Conservation (phyloP, 2,113 vertebrate species). For the Pelodiscus sinensis region DNA sequence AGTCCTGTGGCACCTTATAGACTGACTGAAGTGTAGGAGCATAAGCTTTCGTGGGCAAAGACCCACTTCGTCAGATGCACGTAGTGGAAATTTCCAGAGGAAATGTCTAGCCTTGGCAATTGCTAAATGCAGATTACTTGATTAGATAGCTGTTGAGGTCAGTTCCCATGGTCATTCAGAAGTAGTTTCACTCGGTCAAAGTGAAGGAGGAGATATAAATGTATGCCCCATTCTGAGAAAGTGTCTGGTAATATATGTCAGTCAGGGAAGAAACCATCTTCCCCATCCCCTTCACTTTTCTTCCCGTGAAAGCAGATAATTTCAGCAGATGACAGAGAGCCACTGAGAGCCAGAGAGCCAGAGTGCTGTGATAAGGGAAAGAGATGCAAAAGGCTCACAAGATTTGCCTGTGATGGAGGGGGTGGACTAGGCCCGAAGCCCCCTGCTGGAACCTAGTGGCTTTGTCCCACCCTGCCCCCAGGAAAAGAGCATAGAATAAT, state of each 20-base stretch:
- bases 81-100: too few species aligned
- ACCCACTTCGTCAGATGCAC: too few species aligned
- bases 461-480: too few species aligned
- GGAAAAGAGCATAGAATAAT: too few species aligned
- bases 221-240: not conserved
- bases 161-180: not conserved
- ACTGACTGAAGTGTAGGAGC: too few species aligned
- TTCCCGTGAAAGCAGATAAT: accelerated
- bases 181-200: not conserved
- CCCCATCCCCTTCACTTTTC: accelerated
- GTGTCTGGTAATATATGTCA: not conserved
- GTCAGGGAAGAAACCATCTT: not conserved
- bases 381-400: accelerated
- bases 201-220: accelerated
- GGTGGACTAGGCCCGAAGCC: too few species aligned
- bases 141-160: not conserved
- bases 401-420: too few species aligned
- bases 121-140: not conserved
- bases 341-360: too few species aligned
- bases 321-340: not conserved
- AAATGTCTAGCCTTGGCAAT: not conserved
- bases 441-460: too few species aligned
- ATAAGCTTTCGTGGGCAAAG: too few species aligned
- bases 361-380: accelerated
- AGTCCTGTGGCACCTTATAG: too few species aligned